Evolutionary conservation across 2,113 vertebrate species (phyloP).

Genomic region (Plestiodon gilberti): DNA sequence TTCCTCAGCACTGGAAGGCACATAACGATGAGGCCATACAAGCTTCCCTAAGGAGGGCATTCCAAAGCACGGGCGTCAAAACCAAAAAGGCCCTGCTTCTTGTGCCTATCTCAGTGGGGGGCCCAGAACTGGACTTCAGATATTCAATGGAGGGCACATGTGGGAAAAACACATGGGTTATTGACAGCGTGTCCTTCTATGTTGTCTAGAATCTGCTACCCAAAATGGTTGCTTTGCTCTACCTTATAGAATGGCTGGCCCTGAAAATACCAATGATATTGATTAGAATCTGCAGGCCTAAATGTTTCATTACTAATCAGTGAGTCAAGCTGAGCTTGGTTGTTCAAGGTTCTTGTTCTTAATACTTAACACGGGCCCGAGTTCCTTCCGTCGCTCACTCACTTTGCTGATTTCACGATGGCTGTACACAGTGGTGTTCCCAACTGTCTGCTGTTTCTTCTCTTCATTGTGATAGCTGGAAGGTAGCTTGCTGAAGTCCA

Average conservation of each 20-base stretch:
- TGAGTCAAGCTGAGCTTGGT: not conserved
- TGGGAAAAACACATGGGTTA: too few relatives aligned
- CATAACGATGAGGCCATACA: too few relatives aligned
- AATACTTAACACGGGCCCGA: not conserved
- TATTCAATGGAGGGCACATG: too few relatives aligned
- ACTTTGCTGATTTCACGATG: slow-evolving; percentile 69
- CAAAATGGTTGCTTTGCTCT: not conserved
- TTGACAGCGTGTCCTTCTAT: too few relatives aligned
- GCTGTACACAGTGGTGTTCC: slow-evolving; percentile 63
- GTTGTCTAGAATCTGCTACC: not conserved
- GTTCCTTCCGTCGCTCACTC: not conserved
- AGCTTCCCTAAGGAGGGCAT: too few relatives aligned
- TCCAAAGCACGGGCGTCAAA: too few relatives aligned
- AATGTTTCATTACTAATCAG: not conserved
- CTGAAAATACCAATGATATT: not conserved
- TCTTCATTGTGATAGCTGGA: slow-evolving; percentile 70
- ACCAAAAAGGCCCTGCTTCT: too few relatives aligned
- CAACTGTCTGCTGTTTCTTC: slow-evolving; percentile 51
- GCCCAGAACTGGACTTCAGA: too few relatives aligned
- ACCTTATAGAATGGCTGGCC: not conserved
- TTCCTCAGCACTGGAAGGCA: too few relatives aligned
- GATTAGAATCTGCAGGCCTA: not conserved
- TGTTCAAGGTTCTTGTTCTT: not conserved
- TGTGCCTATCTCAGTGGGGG: too few relatives aligned
- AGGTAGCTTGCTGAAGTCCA: slow-evolving; percentile 61